Base-by-base conservation (phyloP, 2,888 invertebrate species). In the Ochropacha duplaris region DNA sequence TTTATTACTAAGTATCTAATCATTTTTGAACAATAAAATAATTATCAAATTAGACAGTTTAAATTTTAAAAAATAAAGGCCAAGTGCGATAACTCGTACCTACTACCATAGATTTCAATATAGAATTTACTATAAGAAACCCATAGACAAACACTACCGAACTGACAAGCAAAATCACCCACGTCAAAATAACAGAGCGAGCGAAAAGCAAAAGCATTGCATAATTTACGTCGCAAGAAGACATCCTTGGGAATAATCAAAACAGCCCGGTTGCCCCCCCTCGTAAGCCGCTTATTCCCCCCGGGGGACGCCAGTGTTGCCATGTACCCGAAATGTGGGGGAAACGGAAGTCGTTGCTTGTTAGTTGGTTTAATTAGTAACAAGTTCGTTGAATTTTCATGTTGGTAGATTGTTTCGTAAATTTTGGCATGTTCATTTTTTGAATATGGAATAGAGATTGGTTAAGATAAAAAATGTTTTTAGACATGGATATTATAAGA, bases 231-330 rank as follows among this genome's bases (percentile, higher is more conserved):
- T 84, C 79, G 75, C 86, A 89, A 89, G 90, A 89, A 88, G 90
- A 90, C 91, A 88, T 88, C 88, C 90, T 90, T 86, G 81, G 91
- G 87, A 91, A 91, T 92, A 90, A 92, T 92, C 90, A 92, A 90
- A 92, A 90, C 91, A 91, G 83, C 83, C 87, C 85, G 74, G 63
- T 55, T 56, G 60, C 71, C 76, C 68, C 31, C 86, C 88, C 83
- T 65, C 62, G 58, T 89, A 90, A 91, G 90, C 90, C 79, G 89
- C 89, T 90, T 91, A 90, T 74, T 61, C 57, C 69, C 79, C 74
- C 81, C 70, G 77, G 36, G 78, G 78, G 65, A 72, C 72, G 72
- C 76, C 78, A 74, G 66, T 70, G 79, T 85, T 78, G 80, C 82
- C 81, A 65, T 80, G 73, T 79, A 81, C 81, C 83, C 86, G 78